Percentiles rank a stretch among this genome's conserved stretches.
Evolutionary conservation across 2,888 invertebrate genomes (phyloP).

Genomic region (Pocota personata): DNA sequence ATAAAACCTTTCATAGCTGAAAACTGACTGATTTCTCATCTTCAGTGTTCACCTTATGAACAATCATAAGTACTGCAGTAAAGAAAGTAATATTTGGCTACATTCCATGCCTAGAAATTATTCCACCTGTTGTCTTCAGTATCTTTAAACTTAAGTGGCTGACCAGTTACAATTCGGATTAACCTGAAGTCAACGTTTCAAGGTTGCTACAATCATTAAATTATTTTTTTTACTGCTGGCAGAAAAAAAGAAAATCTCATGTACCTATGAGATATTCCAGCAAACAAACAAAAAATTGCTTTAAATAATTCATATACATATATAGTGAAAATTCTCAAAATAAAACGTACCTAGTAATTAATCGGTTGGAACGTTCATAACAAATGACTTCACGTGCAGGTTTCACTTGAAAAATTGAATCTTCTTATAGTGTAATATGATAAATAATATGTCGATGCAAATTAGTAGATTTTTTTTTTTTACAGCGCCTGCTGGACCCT

Average conservation of each 20-base stretch:
- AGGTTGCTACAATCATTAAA: constrained; percentile 13
- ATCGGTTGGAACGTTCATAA: not conserved
- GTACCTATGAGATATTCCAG: not conserved
- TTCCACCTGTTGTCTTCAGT: not conserved
- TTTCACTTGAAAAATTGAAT: not conserved
- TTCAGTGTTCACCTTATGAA: too few relatives aligned
- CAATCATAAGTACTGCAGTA: not conserved
- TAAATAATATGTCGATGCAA: not conserved
- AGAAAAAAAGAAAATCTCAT: not conserved
- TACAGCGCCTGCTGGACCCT: not conserved
- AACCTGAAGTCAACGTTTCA: constrained; percentile 4
- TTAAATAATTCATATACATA: constrained; percentile 17
- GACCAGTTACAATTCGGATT: not conserved
- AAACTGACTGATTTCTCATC: too few relatives aligned
- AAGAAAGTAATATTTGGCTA: not conserved
- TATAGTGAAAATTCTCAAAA: constrained; percentile 1
- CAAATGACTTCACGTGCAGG: not conserved
- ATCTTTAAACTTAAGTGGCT: not conserved
- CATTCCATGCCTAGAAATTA: not conserved
- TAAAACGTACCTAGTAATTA: not conserved
- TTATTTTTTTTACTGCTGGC: not conserved
- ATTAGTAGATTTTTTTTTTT: not conserved
- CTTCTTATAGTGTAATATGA: not conserved
- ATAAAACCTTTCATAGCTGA: too few relatives aligned
- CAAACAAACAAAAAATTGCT: constrained; percentile 5